These are phyloP conservation scores for Varecia variegata DNA, from an alignment of 2,797 vertebrate species.

Conservation along the genomic window DNA sequence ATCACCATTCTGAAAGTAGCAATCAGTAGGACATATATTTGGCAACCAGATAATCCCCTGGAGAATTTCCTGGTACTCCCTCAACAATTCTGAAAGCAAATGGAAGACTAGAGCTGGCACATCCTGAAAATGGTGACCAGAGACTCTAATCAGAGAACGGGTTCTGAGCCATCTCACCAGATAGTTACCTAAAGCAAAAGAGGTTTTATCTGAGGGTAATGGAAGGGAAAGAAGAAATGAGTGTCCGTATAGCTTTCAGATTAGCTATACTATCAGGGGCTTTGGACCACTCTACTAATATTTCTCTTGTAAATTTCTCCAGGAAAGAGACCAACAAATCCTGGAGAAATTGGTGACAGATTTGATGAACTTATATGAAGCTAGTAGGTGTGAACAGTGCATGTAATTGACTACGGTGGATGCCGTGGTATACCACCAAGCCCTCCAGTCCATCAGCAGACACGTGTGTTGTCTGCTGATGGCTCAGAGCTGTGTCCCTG, in stretches of 20 bases:
- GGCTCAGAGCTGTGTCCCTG: background rate
- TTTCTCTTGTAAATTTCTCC: background rate
- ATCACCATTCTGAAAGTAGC: background rate
- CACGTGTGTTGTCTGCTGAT: background rate
- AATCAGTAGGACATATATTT: background rate
- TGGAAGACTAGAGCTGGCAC: background rate
- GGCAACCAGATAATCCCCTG: background rate
- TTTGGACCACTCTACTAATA: background rate
- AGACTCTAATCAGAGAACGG: background rate
- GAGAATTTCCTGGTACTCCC: background rate
- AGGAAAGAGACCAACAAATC: background rate
- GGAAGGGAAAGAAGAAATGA: background rate
- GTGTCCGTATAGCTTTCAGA: background rate
- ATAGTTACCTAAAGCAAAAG: background rate
- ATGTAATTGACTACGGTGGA: background rate
- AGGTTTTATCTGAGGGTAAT: background rate
- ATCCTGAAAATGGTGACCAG: background rate
- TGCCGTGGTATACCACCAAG: background rate
- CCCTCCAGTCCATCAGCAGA: background rate
- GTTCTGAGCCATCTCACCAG: background rate
- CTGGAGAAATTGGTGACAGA: background rate
- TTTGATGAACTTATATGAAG: background rate
- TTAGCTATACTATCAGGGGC: background rate
- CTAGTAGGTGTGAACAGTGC: background rate
- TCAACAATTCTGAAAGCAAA: background rate